Percentiles rank a stretch among this genome's conserved stretches.
phyloP scores from a whole-genome alignment of 2,888 invertebrate genomes.

The Lasioglossum pauxillum region DNA sequence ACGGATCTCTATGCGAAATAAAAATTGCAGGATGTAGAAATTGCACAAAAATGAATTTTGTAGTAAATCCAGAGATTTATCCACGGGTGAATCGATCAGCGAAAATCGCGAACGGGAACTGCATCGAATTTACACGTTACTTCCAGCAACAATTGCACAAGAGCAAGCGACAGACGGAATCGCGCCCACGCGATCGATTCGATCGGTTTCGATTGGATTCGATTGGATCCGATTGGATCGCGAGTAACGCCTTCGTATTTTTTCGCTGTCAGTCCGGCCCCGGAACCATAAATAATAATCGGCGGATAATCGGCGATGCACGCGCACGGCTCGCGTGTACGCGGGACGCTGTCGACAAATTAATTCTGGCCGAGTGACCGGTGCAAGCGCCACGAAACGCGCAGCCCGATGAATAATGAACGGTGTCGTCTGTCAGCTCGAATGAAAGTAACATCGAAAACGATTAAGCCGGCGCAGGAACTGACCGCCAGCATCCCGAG shows the following conservation, averaged over 20 bases:
- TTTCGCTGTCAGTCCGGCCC: conserved; percentile 62
- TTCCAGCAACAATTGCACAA: background rate
- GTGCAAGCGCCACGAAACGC: conserved; percentile 46
- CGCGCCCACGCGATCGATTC: background rate
- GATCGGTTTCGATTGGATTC: background rate
- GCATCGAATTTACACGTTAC: background rate
- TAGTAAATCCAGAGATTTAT: too few relatives aligned
- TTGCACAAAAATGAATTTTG: too few relatives aligned
- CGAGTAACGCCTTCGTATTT: conserved; percentile 70
- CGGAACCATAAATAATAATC: conserved; percentile 81
- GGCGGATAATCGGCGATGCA: conserved; percentile 73
- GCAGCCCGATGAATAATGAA: conserved; percentile 69
- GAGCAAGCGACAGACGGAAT: background rate
- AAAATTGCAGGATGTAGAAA: background rate
- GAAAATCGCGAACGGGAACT: background rate
- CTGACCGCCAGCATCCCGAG: conserved; percentile 13
- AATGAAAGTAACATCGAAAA: conserved; percentile 68
- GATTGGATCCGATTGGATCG: background rate
- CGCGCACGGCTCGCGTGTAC: conserved; percentile 31
- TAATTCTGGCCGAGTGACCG: conserved; percentile 59
- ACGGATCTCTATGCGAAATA: background rate
- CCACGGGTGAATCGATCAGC: background rate
- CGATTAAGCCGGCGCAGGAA: conserved; percentile 47
- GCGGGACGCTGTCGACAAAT: conserved; percentile 67
- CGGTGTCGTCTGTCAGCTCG: conserved; percentile 61